Conservation (phyloP, 1,140 invertebrate genomes). For the Heliconius himera region DNA sequence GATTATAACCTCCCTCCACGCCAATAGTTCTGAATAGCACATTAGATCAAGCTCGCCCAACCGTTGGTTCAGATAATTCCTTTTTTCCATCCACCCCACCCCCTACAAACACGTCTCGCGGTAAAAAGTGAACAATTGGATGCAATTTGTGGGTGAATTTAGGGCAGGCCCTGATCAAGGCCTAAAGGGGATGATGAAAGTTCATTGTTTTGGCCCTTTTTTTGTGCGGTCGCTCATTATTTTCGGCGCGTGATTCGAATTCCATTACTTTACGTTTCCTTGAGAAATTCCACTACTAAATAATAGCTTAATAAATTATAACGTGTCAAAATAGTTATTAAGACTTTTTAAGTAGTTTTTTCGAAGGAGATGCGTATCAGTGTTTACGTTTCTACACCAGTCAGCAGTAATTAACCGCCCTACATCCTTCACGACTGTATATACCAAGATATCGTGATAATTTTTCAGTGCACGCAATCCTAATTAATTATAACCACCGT, state of each 20-base stretch:
- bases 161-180: conserved; percentile 73
- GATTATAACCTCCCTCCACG: conserved; percentile 47
- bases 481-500: conserved; percentile 59
- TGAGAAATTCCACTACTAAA: neutral
- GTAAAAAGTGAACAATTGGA: conserved; percentile 81
- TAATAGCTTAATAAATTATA: neutral
- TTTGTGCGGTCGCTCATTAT: conserved; percentile 51
- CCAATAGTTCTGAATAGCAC: conserved; percentile 66
- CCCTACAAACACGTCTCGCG: conserved; percentile 64
- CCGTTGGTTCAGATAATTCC: conserved; percentile 63
- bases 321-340: conserved; percentile 5
- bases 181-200: conserved; percentile 57
- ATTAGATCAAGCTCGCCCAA: conserved; percentile 61
- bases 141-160: conserved; percentile 80
- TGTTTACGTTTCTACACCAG: neutral
- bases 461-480: conserved; percentile 33
- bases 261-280: conserved; percentile 13
- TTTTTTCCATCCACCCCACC: conserved; percentile 60
- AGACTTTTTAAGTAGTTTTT: neutral
- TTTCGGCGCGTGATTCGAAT: conserved; percentile 39
- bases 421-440: conserved; percentile 2
- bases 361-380: neutral
- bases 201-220: conserved; percentile 70
- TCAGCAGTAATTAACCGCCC: neutral
- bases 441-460: conserved; percentile 25